Evolutionary conservation across 2,888 invertebrate species (phyloP), one percentile per base, ranked within the genome.

Genomic region (Drosophila acutilabella): DNA sequence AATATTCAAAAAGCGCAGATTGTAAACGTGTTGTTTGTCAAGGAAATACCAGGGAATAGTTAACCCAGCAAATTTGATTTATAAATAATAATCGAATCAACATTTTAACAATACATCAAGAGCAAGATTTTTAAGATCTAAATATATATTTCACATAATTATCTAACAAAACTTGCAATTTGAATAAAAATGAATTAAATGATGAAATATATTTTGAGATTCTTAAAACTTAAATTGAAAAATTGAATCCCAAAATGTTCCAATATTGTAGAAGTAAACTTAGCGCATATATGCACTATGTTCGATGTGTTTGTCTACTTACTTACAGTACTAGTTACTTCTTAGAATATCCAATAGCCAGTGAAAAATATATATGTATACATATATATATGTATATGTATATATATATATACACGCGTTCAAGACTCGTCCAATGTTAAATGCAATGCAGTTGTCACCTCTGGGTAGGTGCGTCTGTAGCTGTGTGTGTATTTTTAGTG

Each of bases 401-500:
- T 23, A 33, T 42, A 53, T 4, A 36, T 36, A 36, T 36, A 36
- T 54, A 56, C 52, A 69, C 74, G 64, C 45, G 64, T 64, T 48
- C 10, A 42, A 57, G 38, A 16, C 58, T 48, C 64, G 59, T 58
- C 54, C 78, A 76, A 73, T 77, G 78, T 60, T 60, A 78, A 68
- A 73, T 78, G 69, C 67, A 73, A 59, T 68, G 54, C 75, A 76
- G 44, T 78, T 73, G 69, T 69, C 73, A 57, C 54, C 54, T 54
- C 54, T 44, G 33, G 18, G 11, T 14, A 20, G 14, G 16, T 41
- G 14, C 8, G 41, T 41, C 13, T 20, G 13, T 42, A 20, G 18
- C 18, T 47, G 36, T 54, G 18, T n/a, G n/a, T 33, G 41, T 67
- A 44, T 58, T 36, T 62, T 52, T 48, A 51, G 45, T 56, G 51